Base-by-base conservation (phyloP, 2,113 vertebrate genomes). In the Dissostichus mawsoni region DNA sequence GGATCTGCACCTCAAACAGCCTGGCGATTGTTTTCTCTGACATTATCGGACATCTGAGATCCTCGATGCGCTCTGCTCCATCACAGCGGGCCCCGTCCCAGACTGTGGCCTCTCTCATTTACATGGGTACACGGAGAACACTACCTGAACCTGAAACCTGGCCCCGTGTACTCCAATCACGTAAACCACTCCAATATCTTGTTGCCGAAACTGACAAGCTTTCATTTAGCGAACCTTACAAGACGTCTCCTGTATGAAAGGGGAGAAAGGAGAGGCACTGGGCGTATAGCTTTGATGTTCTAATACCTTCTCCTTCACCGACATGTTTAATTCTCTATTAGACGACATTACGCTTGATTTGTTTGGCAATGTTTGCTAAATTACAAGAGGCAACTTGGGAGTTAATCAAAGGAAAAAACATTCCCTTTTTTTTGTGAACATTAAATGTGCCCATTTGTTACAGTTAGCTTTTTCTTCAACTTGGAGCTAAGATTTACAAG, bases 41-140 rank as follows among this genome's bases (percentile, higher is more conserved):
- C 90, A 91, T 90, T 91, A 90, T 90, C 80, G 74, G 90, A 90
- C 90, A 94, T 90, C 84, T 78, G 92, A 93, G 89, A 87, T 81
- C 81, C 85, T 81, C 11, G 20, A 73, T 81, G 41, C 59, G 36
- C 74, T 76, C 62, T 9, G 11, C 69, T 12, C 18, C 78, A 72
- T 72, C 48, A 52, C 65, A 85, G 80, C 65, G n/a, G 57, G 62
- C 48, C 79, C 66, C 51, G 63, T 79, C 67, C 74, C 87, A 85
- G 73, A 89, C 88, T 77, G 83, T 62, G 85, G 80, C 84, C 84
- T 86, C 80, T 81, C 89, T 81, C 84, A 85, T 93, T 93, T 85
- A 90, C 91, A 89, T 87, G 78, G 75, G 55, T 61, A 71, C 69
- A 83, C 20, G 20, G 74, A 81, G 82, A 87, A 71, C 69, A 51